Conservation (phyloP, 2,888 invertebrate species). For the Crossocerus cetratus region DNA sequence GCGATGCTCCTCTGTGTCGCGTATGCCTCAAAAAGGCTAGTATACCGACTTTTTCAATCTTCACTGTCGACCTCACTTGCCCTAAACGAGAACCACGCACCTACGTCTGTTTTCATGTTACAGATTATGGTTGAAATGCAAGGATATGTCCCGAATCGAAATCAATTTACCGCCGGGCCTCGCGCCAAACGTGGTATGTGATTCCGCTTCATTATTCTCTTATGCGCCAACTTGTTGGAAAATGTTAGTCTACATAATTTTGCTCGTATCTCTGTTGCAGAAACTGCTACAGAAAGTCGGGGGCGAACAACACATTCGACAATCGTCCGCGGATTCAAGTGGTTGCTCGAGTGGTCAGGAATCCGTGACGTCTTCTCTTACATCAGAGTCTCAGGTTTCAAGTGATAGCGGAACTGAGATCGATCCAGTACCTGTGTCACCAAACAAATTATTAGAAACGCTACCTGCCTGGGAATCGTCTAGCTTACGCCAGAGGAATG, state of each 20-base stretch:
- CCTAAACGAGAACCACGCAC: not conserved
- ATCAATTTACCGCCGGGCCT: conserved; percentile 84
- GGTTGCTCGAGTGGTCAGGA: conserved; percentile 80
- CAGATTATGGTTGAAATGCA: conserved; percentile 81
- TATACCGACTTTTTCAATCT: not conserved
- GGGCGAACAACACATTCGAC: conserved; percentile 71
- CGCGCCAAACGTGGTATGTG: conserved; percentile 72
- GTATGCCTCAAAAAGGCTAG: conserved; percentile 69
- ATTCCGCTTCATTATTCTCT: not conserved
- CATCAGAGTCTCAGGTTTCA: conserved; percentile 78
- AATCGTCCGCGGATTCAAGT: conserved; percentile 78
- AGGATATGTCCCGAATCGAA: conserved; percentile 83
- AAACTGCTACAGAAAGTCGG: conserved; percentile 73
- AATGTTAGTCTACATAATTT: not conserved
- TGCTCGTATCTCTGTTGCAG: conserved; percentile 48
- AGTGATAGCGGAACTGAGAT: conserved; percentile 75
- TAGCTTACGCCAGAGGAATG: conserved; percentile 72
- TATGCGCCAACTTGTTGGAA: not conserved
- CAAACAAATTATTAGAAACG: conserved; percentile 68
- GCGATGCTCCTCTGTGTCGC: conserved; percentile 64
- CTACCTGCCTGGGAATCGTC: conserved; percentile 70
- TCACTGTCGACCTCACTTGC: no score
- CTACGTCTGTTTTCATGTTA: conserved; percentile 51
- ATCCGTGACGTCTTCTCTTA: conserved; percentile 79
- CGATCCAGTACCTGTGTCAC: conserved; percentile 66